Evolutionary conservation across 2,888 invertebrate genomes (phyloP), one percentile per base, ranked within the genome.

Genomic region (Chironomus tentans): DNA sequence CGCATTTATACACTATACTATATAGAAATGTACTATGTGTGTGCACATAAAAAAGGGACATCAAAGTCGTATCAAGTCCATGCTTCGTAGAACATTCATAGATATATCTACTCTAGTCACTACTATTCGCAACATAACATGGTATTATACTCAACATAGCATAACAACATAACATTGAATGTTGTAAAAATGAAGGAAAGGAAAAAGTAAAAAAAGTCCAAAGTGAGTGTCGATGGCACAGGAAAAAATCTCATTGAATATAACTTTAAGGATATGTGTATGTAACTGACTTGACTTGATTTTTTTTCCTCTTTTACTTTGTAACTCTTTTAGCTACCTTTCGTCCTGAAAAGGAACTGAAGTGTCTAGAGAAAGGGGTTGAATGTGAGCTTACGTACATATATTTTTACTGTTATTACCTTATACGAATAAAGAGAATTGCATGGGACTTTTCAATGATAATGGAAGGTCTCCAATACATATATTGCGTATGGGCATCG

Each of bases 361-460:
- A 62, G 62, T 12, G n/a, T 56, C 18, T 56, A 50, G 50, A 56
- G 56, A 7, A 56, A 56, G 18, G 56, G 56, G 56, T 15, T 56
- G n/a, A 18, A 15, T 56, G 18, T 56, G 56, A 56, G 56, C 62
- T 56, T 12, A n/a, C 70, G 12, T 24, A 70, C 71, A 72, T 72
- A 62, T 72, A n/a, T 46, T 72, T 72, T 72, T 62, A 72, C 38
- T 72, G 72, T 72, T 72, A 72, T 72, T 38, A 28, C 72, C 21
- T 38, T 22, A 21, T 22, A n/a, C 4, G 2, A n/a, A 72, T 61
- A 61, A 72, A 62, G 48, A 12, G 62, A 72, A 72, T 62, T 28
- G 71, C 71, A 71, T 21, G 71, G 56, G 71, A 71, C 71, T 71
- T 46, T 22, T 50, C 65, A 13, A 24, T 24, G 21, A 65, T 65